phyloP scores from a whole-genome alignment of 2,113 vertebrate genomes.

The Sialia sialis region DNA sequence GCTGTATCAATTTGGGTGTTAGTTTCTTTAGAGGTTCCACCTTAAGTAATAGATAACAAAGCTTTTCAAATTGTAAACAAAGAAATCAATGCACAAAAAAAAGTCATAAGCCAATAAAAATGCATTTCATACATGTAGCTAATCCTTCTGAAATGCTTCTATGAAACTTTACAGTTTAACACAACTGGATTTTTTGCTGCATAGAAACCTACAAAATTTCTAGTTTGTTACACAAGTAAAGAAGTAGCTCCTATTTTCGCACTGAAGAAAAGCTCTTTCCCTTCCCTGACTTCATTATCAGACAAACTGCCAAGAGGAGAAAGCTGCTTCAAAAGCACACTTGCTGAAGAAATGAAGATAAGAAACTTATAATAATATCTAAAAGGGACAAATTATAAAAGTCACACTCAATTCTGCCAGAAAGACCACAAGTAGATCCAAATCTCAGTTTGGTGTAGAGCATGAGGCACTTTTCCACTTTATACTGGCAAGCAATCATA shows the following conservation, averaged over 20 bases:
- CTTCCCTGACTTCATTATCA: constrained; percentile 41
- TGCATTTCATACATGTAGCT: background rate
- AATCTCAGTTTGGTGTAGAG: constrained; percentile 33
- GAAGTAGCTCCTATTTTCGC: background rate
- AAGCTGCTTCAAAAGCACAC: constrained; percentile 61
- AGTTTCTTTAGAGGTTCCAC: background rate
- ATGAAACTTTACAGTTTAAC: background rate
- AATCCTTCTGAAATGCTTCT: background rate
- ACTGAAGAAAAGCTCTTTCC: background rate
- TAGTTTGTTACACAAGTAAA: background rate
- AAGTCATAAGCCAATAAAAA: background rate
- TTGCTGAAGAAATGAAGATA: constrained; percentile 68
- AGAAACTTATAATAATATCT: constrained; percentile 62
- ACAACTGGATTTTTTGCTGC: background rate
- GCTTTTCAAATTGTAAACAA: background rate
- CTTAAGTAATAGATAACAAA: background rate
- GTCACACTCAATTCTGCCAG: constrained; percentile 62
- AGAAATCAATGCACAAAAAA: background rate
- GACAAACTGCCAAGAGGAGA: constrained; percentile 46
- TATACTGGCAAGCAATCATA: constrained; percentile 14
- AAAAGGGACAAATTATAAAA: constrained; percentile 66
- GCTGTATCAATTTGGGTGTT: background rate
- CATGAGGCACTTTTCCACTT: constrained; percentile 24
- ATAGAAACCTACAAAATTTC: background rate
- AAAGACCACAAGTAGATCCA: constrained; percentile 54